Evolutionary conservation across 2,113 vertebrate genomes (phyloP).

Genomic region (Grammomys dolichurus): DNA sequence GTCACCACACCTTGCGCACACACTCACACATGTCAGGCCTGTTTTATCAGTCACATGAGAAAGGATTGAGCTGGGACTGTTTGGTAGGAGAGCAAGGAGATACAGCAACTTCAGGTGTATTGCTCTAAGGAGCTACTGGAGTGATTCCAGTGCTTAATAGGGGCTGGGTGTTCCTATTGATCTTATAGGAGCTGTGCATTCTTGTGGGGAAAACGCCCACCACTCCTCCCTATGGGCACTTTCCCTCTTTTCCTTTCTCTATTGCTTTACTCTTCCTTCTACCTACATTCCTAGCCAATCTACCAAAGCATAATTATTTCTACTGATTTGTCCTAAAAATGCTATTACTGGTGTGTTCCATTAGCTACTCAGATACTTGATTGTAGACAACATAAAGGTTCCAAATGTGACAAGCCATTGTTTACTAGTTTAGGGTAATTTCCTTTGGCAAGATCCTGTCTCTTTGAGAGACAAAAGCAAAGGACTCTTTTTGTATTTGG

Average conservation of each 20-base stretch:
- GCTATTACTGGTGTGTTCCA: not conserved
- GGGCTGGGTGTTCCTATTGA: conserved; percentile 10
- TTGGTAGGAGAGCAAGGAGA: conserved; percentile 27
- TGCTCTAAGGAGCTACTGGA: conserved; percentile 30
- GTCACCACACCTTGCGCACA: not conserved
- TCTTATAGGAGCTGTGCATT: not conserved
- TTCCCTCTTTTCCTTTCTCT: not conserved
- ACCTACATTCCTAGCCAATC: not conserved
- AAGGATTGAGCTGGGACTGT: not conserved
- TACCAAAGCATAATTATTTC: not conserved
- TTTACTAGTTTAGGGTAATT: not conserved
- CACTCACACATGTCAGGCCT: not conserved
- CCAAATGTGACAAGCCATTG: not conserved
- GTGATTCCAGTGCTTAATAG: not conserved
- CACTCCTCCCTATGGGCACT: too few species aligned
- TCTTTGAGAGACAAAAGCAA: not conserved
- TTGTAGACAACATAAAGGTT: not conserved
- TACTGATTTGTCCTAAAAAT: not conserved
- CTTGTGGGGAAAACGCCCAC: not conserved
- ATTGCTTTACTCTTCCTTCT: not conserved
- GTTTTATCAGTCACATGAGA: not conserved
- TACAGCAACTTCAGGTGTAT: conserved; percentile 1
- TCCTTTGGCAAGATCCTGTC: not conserved
- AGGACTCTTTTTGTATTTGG: conserved; percentile 7
- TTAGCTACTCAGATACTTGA: not conserved